Base-by-base conservation (phyloP, 2,797 vertebrate species). In the Triplophysa yarkandensis region DNA sequence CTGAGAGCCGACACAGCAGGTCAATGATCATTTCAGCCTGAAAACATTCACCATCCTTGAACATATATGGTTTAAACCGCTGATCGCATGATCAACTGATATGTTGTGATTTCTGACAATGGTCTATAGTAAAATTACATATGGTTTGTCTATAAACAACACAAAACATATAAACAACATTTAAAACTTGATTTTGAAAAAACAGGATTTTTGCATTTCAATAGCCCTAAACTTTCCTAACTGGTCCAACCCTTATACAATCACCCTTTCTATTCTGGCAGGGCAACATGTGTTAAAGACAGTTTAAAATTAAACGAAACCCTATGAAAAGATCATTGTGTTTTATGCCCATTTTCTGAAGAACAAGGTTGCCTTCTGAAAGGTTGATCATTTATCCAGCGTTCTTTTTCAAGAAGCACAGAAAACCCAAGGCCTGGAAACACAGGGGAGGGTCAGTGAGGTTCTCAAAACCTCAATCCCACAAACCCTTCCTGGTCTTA, bases 291-390 rank as follows among this genome's bases (percentile, higher is more conserved):
- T 21, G 21, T 13, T 52, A 68, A 44, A 61, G 36, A n/a, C n/a
- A 73, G 19, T 27, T 67, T 41, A 25, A 30, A 68, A 68, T 46
- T 62, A 21, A 67, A 48, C 54, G 39, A 44, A 14, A 55, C 11
- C 23, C 7, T 83, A 76, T 81, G 82, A 80, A 81, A 78, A 71
- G 76, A 83, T 69, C 76, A 74, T 84, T 82, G 76, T 85, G 82
- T 85, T 83, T 87, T n/a, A 16, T 32, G 14, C 13, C 6, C 88
- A 84, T 89, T 90, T 86, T 89, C 89, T 65, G 64, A 81, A 78
- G 85, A 91, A 90, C 86, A 90, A 89, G 86, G 82, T 81, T 73
- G 81, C 85, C 85, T 86, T 90, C 87, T 84, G 85, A 85, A 83
- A 71, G 78, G 81, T 66, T 62, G 50, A 62, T 85, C 82, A 89